phyloP scores from a whole-genome alignment of 2,888 invertebrate genomes.

The Agonum fuliginosum region DNA sequence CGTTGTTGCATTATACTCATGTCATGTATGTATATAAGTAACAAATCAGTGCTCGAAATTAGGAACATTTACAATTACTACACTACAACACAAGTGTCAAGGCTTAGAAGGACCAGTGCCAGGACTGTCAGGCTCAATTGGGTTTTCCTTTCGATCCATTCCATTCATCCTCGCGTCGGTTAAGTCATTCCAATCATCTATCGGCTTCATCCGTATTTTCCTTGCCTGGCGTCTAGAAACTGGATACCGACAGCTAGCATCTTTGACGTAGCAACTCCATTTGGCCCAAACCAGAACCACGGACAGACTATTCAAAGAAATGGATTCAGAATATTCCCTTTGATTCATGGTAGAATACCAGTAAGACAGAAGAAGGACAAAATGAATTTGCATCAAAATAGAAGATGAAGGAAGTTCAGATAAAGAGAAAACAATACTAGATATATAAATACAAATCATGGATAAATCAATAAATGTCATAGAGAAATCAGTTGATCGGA shows the following conservation, averaged over 20 bases:
- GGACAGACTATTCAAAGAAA: neutral
- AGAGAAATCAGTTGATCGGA: neutral
- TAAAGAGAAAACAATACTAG: neutral
- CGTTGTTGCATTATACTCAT: conserved; percentile 33
- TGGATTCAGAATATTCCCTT: conserved; percentile 20
- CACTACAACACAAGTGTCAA: neutral
- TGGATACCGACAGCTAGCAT: neutral
- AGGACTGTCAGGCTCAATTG: conserved; percentile 17
- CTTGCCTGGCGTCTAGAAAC: neutral
- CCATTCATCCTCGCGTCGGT: conserved; percentile 49
- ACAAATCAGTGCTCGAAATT: conserved; percentile 59
- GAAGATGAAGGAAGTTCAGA: neutral
- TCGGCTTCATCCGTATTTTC: conserved; percentile 1
- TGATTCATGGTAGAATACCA: conserved; percentile 9
- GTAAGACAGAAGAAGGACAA: neutral
- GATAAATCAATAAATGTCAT: neutral
- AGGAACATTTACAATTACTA: conserved; percentile 53
- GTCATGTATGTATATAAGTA: conserved; percentile 46
- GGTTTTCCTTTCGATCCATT: conserved; percentile 48
- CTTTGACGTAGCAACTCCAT: neutral
- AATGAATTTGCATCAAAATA: neutral
- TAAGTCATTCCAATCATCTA: neutral
- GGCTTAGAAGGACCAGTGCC: conserved; percentile 12
- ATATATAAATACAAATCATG: neutral
- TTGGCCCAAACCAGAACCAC: neutral